Evolutionary conservation across 1,140 invertebrate genomes (phyloP).

Genomic region (Drosophila simulans): DNA sequence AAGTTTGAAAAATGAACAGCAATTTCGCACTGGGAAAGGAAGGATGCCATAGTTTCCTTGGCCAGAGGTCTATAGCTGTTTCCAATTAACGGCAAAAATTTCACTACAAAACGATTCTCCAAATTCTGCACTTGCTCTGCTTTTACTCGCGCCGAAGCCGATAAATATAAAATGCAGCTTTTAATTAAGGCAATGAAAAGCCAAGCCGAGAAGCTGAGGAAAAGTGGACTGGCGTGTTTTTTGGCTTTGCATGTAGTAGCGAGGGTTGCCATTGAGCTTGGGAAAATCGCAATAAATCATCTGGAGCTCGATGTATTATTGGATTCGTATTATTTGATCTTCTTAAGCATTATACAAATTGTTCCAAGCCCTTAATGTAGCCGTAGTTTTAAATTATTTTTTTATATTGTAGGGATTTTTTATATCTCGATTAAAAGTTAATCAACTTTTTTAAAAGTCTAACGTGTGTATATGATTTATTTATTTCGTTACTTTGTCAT

Average conservation of each 20-base stretch:
- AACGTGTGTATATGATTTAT: no score
- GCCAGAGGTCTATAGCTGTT: conserved; percentile 11
- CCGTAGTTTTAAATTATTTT: no score
- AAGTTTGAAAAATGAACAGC: conserved; percentile 41
- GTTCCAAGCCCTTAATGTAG: no score
- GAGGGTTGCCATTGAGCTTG: conserved; percentile 39
- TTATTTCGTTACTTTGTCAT: no score
- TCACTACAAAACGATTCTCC: conserved; percentile 64
- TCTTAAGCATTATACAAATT: no score
- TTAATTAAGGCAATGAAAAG: conserved; percentile 81
- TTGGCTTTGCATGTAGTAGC: conserved; percentile 48
- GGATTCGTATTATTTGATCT: not conserved
- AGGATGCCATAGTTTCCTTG: conserved; percentile 4
- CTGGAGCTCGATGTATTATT: not conserved
- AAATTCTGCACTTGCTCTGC: conserved; percentile 62
- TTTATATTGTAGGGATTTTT: no score
- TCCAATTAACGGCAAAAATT: conserved; percentile 71
- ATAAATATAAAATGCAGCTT: conserved; percentile 74
- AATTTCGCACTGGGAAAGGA: not conserved
- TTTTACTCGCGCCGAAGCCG: conserved; percentile 59
- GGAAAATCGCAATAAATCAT: conserved; percentile 16
- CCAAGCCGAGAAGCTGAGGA: conserved; percentile 73
- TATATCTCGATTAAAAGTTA: no score
- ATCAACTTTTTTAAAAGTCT: no score
- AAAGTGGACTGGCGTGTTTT: conserved; percentile 75